Base-by-base conservation (phyloP, 2,888 invertebrate genomes). In the Psylliodes chrysocephalus region DNA sequence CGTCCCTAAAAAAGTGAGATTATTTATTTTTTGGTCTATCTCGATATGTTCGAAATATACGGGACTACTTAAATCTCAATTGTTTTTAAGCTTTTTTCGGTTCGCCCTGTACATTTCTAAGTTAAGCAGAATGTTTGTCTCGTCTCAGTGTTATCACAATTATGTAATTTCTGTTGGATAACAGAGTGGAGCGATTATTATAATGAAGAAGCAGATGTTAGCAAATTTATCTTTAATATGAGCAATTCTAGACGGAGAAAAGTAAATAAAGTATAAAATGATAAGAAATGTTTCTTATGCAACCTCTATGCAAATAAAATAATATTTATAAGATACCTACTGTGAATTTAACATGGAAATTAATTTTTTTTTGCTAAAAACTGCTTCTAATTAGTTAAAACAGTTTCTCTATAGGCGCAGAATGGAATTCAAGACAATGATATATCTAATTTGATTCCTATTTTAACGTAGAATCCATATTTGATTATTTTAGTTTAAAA, bases 21-120 rank as follows among this genome's bases (percentile, higher is more conserved):
- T 44, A 55, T n/a, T 8, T 44, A 33, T 44, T 38, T 15, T 55
- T 55, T 42, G 55, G 44, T 44, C 25, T 55, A 42, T 55, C 30
- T 55, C 40, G 44, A 55, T 44, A 44, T 55, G 44, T 55, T 28
- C 12, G 22, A 25, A 4, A 55, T 14, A 17, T 33, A 4, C 8
- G 33, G n/a, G 3, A 33, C 7, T 7, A 33, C n/a, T 33, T 10
- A 10, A n/a, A 33, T 7, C 2, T 10, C n/a, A 33, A 4, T 10
- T 22, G 3, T 33, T 25, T 33, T 6, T 6, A n/a, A 10, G 7
- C n/a, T 7, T 33, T 33, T 33, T 8, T 33, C 6, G 33, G 33
- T 10, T n/a, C 33, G 10, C n/a, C n/a, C 10, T 8, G n/a, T 33
- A 8, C 10, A 8, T 33, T n/a, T 33, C 4, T 33, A 33, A 33